These are phyloP conservation scores for Mesaphorura yosii DNA, from an alignment of 1,140 invertebrate species.

Conservation along the genomic window DNA sequence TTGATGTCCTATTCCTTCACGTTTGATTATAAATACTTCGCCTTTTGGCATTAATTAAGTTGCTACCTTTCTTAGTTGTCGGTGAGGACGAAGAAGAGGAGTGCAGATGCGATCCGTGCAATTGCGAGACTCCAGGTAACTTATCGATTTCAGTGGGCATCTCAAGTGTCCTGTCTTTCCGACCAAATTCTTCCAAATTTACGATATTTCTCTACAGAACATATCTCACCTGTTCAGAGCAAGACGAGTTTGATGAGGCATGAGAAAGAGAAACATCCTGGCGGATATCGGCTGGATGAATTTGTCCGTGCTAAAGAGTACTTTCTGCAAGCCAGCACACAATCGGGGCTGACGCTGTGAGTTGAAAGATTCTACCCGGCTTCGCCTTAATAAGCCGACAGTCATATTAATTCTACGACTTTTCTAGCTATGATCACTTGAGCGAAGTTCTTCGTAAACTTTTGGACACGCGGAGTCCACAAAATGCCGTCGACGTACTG, in stretches of 20 bases:
- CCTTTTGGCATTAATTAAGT: too few species aligned
- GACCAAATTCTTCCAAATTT: too few species aligned
- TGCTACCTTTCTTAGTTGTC: too few species aligned
- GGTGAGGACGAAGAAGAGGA: too few species aligned
- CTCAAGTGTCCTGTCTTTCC: not conserved
- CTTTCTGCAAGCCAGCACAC: constrained; percentile 16
- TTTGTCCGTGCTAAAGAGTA: constrained; percentile 24
- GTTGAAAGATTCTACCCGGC: too few species aligned
- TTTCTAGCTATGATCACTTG: constrained; percentile 26
- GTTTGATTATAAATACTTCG: too few species aligned
- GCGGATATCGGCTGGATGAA: constrained; percentile 14
- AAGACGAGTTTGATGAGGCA: not conserved
- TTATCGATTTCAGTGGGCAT: not conserved
- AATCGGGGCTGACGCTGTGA: constrained; percentile 19
- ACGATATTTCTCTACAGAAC: too few species aligned
- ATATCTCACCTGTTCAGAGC: not conserved
- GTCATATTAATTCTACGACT: too few species aligned
- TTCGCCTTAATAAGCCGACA: too few species aligned
- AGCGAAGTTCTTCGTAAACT: constrained; percentile 24
- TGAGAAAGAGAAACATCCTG: not conserved
- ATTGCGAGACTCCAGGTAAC: not conserved
- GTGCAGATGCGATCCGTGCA: not conserved
- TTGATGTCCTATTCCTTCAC: too few species aligned
- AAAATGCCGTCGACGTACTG: constrained; percentile 24
- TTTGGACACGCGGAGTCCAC: constrained; percentile 22